These are phyloP conservation scores for Armadillidium nasatum DNA, from an alignment of 1,140 invertebrate species.

Conservation along the genomic window DNA sequence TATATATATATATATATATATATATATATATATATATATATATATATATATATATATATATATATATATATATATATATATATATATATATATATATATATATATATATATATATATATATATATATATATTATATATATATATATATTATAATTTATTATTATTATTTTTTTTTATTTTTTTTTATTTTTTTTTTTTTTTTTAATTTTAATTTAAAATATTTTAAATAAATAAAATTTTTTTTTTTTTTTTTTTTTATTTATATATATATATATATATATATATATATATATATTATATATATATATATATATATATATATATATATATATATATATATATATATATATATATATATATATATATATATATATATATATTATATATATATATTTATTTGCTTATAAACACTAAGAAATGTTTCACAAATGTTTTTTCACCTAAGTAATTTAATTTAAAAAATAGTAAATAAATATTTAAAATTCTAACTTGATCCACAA, in stretches of 20 bases:
- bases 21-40: slow-evolving; percentile 6
- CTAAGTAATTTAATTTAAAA: no score
- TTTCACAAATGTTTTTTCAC: neutral
- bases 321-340: neutral
- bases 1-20: neutral
- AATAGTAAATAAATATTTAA: no score
- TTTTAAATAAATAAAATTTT: no score
- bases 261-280: no score
- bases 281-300: no score
- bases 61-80: slow-evolving; percentile 6
- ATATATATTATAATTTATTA: neutral
- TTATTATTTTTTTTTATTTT: no score
- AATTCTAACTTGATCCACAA: no score
- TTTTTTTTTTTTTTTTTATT: no score
- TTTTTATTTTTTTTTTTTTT: no score
- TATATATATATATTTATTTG: neutral
- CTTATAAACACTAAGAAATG: neutral
- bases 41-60: neutral
- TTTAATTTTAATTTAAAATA: no score
- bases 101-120: slow-evolving; percentile 6
- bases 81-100: slow-evolving; percentile 6
- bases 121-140: neutral
- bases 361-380: slow-evolving; percentile 44
- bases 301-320: no score
- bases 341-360: neutral